Evolutionary conservation across 2,797 vertebrate species (phyloP).

Genomic region (Huso huso): DNA sequence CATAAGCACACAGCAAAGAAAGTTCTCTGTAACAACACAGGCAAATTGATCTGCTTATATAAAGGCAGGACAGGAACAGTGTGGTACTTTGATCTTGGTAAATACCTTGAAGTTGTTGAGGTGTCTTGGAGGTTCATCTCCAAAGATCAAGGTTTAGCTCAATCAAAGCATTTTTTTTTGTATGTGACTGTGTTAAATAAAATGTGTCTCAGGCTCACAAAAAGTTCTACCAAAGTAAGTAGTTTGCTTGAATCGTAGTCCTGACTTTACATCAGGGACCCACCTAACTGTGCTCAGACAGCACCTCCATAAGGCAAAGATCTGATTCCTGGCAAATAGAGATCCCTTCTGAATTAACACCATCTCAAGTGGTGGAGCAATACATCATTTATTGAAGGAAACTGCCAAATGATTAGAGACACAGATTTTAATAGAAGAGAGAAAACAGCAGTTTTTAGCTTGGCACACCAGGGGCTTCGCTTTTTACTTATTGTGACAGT

Average conservation of each 20-base stretch:
- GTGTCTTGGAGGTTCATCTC: slow-evolving; percentile 8
- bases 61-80: neutral
- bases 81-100: slow-evolving; percentile 13
- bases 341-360: neutral
- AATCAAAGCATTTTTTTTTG: slow-evolving; percentile 1
- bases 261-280: neutral
- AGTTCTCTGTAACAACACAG: neutral
- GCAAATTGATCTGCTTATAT: neutral
- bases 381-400: neutral
- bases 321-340: neutral
- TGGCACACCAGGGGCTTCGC: no score
- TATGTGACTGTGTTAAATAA: slow-evolving; percentile 43
- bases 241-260: neutral
- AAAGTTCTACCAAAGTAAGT: neutral
- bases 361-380: neutral
- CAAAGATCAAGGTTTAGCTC: slow-evolving; percentile 17
- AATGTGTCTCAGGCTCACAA: slow-evolving; percentile 44
- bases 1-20: no score
- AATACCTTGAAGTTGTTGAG: slow-evolving; percentile 14
- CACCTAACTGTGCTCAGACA: neutral
- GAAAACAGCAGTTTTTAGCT: no score
- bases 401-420: neutral
- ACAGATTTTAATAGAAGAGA: no score
- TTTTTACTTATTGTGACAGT: no score
- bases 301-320: neutral